Evolutionary conservation across 2,113 vertebrate genomes (phyloP), one percentile per base, ranked within the genome.

Genomic region (Amia ocellicauda): DNA sequence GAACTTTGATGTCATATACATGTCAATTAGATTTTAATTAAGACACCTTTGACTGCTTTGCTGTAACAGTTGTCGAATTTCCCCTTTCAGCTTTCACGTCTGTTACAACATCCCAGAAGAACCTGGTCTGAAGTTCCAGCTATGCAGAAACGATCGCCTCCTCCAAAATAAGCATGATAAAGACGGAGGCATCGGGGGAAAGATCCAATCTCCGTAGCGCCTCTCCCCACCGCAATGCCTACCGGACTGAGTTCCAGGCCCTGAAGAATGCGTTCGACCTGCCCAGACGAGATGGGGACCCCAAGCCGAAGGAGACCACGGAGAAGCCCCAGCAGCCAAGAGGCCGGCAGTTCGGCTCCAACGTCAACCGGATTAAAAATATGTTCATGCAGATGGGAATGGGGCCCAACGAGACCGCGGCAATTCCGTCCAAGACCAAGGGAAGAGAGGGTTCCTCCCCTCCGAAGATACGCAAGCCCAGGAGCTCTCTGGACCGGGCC

Each of bases 311-410:
- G 80, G 90, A 91, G 71, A 83, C 79, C 74, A 80, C 87, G 0
- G 91, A 93, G 64, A 85, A 86, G 64, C 83, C 80, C 3, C 93
- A 91, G 67, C 93, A 96, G 77, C 93, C 85, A 1, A 86, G 97
- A 67, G 97, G 96, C 3, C 91, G 96, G 53, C 94, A 96, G 74
- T 99, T 98, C 80, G 97, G 96, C 41, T 88, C 91, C 49, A 97
- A 99, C 19, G 97, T 99, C 87, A 98, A 95, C 77, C 90, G 97
- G 69, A 99, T 99, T 84, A 99, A 99, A 85, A 96, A 98, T 75
- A 91, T 99, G 69, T 98, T 98, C 78, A 98, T 98, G 96, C 96
- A 99, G 82, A 95, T 98, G 96, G 94, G 92, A 52, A 88, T 94
- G 58, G 94, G 90, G 56, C 89, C 90, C 67, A 78, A 26, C 56